phyloP scores from a whole-genome alignment of 1,140 invertebrate genomes.

The Drosophila ercepeae region DNA sequence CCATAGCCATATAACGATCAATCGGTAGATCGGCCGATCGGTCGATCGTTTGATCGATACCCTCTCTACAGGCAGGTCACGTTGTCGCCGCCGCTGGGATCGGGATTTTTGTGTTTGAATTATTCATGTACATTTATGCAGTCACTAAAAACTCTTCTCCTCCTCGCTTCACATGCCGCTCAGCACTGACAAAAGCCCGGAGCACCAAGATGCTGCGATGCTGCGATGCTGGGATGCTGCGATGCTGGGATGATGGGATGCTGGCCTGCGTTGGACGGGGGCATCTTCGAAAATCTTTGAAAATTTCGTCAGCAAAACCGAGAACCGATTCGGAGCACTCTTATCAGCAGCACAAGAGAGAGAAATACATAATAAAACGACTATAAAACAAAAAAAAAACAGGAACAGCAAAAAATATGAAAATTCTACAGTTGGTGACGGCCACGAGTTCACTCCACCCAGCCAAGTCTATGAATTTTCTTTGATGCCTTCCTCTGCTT shows the following conservation, averaged over 20 bases:
- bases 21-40: constrained; percentile 35
- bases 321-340: constrained; percentile 25
- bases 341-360: constrained; percentile 31
- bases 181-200: background rate
- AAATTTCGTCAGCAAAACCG: constrained; percentile 69
- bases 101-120: constrained; percentile 62
- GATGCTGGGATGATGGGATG: constrained; percentile 43
- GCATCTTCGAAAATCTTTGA: constrained; percentile 39
- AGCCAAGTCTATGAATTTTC: constrained; percentile 68
- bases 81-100: constrained; percentile 36
- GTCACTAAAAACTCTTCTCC: constrained; percentile 43
- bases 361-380: constrained; percentile 4
- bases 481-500: constrained; percentile 62
- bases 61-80: constrained; percentile 72
- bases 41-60: constrained; percentile 59
- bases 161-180: constrained; percentile 60
- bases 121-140: constrained; percentile 72
- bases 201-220: background rate
- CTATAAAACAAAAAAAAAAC: constrained; percentile 21
- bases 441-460: constrained; percentile 77
- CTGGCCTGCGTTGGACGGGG: constrained; percentile 2
- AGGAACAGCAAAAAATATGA: constrained; percentile 39
- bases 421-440: constrained; percentile 55
- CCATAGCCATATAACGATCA: constrained; percentile 21
- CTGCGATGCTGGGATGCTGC: constrained; percentile 33